Conservation (phyloP, 2,797 vertebrate genomes). For the Danio jaintianensis region DNA sequence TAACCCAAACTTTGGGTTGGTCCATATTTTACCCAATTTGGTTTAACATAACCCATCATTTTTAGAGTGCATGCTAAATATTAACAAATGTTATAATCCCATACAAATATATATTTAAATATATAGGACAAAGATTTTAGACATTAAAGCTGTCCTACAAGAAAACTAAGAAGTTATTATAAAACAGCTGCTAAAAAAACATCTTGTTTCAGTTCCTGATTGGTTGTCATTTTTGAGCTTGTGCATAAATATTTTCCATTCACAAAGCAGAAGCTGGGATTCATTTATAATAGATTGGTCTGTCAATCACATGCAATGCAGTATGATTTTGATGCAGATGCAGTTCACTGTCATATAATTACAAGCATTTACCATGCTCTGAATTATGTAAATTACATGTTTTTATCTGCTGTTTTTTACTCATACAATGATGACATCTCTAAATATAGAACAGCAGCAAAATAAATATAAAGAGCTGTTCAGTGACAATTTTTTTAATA, state of each 20-base stretch:
- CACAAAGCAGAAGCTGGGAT: neutral
- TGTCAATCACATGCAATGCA: neutral
- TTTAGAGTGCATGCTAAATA: too few species aligned
- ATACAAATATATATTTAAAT: too few species aligned
- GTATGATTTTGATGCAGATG: neutral
- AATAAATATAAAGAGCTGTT: neutral
- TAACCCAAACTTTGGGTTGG: too few species aligned
- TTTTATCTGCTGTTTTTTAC: neutral
- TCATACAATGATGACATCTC: neutral
- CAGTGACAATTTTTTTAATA: neutral
- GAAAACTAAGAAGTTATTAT: too few species aligned
- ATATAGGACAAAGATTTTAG: too few species aligned
- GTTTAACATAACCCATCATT: too few species aligned
- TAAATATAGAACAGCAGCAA: neutral
- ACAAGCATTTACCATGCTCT: neutral
- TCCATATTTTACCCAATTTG: too few species aligned
- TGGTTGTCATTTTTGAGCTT: slow-evolving; percentile 3
- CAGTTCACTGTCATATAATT: neutral
- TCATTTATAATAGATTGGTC: slow-evolving; percentile 4
- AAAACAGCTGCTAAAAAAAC: too few species aligned
- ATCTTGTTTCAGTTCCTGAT: neutral
- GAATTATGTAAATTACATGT: neutral
- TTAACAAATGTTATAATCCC: too few species aligned
- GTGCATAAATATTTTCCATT: neutral
- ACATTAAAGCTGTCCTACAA: too few species aligned